Base-by-base conservation (phyloP, 2,113 vertebrate genomes). In the Centrocercus urophasianus region DNA sequence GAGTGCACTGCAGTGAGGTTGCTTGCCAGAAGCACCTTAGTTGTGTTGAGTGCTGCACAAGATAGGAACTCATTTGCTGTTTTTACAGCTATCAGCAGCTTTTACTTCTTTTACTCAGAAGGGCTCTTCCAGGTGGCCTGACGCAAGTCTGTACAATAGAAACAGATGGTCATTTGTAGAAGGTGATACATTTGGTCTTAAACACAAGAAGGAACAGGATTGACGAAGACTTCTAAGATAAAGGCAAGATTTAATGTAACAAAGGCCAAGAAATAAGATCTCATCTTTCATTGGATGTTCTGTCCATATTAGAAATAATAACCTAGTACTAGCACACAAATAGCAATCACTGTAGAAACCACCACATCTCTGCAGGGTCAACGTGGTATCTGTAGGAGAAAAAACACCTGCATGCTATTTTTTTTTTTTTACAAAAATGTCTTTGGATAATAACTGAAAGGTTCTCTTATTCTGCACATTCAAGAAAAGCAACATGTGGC, bases 41-140 rank as follows among this genome's bases (percentile, higher is more conserved):
- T 50, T 38, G 50, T 2, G 0, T 6, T 34, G 56, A 86, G 57
- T 47, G 61, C 50, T 64, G 65, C 16, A 65, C 10, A 64, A 84
- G 43, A 45, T 40, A 78, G 83, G 72, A 71, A 91, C 1, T 81
- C 36, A 10, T 90, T 65, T 83, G 42, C 34, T 67, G 56, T 16
- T 91, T 90, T 78, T 67, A 64, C 34, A 81, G 65, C 28, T 71
- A 75, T 78, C 77, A 92, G 38, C 83, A 88, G 70, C 25, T 88
- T 91, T 90, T 86, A 52, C 22, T 86, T 67, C 86, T 67, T 91
- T 83, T 71, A 47, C 61, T 69, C 57, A 48, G 57, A 81, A 86
- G 17, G 4, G 20, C 22, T 90, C 57, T 86, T 92, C 76, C 70
- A 94, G 52, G 57, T 86, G 57, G 32, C 52, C 61, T 83, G 47